Percentiles rank a stretch among this genome's conserved stretches.
phyloP scores from a whole-genome alignment of 1,140 invertebrate species.

The Argopecten irradians region DNA sequence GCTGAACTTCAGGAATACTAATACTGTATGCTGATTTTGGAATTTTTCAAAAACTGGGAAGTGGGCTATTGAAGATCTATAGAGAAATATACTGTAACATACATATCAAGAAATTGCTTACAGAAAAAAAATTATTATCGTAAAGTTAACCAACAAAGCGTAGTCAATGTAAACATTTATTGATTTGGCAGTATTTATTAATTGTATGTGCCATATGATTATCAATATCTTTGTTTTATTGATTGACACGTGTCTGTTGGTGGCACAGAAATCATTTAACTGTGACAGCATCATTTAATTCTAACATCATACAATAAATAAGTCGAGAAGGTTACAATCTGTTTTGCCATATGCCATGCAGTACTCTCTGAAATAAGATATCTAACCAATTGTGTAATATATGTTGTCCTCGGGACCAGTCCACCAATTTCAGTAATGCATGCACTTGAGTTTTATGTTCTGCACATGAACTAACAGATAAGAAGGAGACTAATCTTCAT shows the following conservation, averaged over 20 bases:
- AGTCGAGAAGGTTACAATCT: background rate
- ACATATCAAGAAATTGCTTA: no score
- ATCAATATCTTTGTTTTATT: background rate
- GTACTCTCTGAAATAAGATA: background rate
- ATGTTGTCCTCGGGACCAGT: background rate
- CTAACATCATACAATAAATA: background rate
- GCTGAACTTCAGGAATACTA: no score
- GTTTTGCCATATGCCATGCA: background rate
- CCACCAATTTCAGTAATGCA: background rate
- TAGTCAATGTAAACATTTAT: no score
- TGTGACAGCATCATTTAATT: background rate
- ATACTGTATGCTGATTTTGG: no score
- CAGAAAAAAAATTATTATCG: no score
- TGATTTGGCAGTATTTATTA: background rate
- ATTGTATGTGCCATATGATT: background rate
- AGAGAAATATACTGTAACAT: no score
- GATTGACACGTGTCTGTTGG: background rate
- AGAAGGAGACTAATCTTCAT: background rate
- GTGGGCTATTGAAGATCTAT: no score
- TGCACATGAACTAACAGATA: slow-evolving; percentile 17
- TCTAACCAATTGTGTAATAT: background rate
- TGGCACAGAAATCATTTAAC: background rate
- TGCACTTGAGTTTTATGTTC: background rate
- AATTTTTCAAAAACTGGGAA: no score
- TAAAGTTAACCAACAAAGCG: no score